Evolutionary conservation across 2,888 invertebrate genomes (phyloP).

Genomic region (Phania funesta): DNA sequence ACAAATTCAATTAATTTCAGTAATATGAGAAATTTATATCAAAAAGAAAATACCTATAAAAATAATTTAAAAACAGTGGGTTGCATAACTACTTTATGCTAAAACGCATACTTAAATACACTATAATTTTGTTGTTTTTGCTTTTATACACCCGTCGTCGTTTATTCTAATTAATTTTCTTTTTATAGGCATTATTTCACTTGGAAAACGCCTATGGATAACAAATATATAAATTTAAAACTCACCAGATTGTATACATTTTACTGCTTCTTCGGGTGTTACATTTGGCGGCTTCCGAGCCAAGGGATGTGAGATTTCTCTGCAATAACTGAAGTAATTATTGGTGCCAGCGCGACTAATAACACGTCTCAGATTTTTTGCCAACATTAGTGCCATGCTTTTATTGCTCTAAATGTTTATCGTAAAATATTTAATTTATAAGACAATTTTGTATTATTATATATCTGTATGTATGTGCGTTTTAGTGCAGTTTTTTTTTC

Average conservation of each 20-base stretch:
- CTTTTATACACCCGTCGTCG: too few relatives aligned
- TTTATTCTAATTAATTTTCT: neutral
- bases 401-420: neutral
- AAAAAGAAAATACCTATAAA: neutral
- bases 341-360: conserved; percentile 64
- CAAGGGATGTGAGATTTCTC: conserved; percentile 90
- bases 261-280: conserved; percentile 88
- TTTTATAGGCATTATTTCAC: neutral
- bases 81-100: conserved; percentile 49
- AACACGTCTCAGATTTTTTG: conserved; percentile 70
- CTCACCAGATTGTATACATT: conserved; percentile 90
- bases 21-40: neutral
- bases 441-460: too few relatives aligned
- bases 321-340: conserved; percentile 86
- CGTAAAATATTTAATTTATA: neutral
- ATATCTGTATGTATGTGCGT: too few relatives aligned
- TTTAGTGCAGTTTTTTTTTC: too few relatives aligned
- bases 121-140: neutral
- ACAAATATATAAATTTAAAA: conserved; percentile 13
- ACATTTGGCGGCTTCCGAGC: conserved; percentile 87
- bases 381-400: conserved; percentile 70
- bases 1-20: neutral
- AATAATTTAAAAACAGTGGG: neutral
- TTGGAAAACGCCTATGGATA: neutral
- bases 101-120: neutral